Base-by-base conservation (phyloP, 2,113 vertebrate species). In the Gnathonemus echidnorhynchus region DNA sequence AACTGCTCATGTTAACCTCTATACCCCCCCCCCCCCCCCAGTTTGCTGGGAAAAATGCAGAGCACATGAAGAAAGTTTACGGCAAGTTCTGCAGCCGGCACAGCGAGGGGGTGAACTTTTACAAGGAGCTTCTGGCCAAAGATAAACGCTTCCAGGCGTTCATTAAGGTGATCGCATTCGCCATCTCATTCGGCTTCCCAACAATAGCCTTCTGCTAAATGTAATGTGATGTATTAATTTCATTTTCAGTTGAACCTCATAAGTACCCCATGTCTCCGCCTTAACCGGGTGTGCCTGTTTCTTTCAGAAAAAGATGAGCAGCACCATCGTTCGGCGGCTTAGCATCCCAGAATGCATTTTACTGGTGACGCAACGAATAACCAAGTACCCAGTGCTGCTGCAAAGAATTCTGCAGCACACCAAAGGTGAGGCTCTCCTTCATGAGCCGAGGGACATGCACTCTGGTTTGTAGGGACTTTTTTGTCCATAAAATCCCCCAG, bases 71-170 rank as follows among this genome's bases (percentile, higher is more conserved):
- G 94, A 97, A 97, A 83, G 97, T 97, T 0, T 99, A 99, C 0
- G 98, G 98, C 88, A 98, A 97, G 92, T 99, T 99, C 92, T 99
- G 98, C 0, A 97, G 98, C 84, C 97, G 97, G n/a, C 98, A 99
- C 95, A 98, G 96, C 0, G 97, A 99, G 90, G 97, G 97, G 0
- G 97, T 99, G 17, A 97, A 94, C 93, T 95, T 97, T 85, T 99
- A 98, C 94, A 99, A 99, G 94, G 98, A 99, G 86, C 95, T 98
- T 0, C 94, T 94, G 46, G 95, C 96, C 24, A 97, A 97, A 94
- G 98, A 99, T 53, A 98, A 98, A 90, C 95, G 97, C n/a, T 99
- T 99, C 87, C 98, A 99, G 91, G 97, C 97, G 0, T 98, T 98
- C 66, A 95, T 98, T 84, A 98, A 97, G 97, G 98, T 99, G 90